A percentile compares a stretch with the other conserved stretches of the same genome.
Conservation (phyloP, 2,888 invertebrate species). For the Orthonevra nobilis region DNA sequence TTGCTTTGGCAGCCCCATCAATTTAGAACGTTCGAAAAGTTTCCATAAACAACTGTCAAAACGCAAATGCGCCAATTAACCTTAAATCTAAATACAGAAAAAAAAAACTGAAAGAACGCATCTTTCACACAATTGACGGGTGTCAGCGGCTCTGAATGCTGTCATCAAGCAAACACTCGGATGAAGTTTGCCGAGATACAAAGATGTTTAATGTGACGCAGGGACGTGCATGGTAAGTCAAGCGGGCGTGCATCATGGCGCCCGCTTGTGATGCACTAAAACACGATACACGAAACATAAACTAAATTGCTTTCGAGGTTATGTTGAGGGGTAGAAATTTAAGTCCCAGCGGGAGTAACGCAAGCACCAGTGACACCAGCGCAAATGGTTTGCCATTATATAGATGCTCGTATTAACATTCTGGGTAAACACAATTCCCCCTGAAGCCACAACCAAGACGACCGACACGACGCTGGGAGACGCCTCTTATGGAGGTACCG, state of each 20-base stretch:
- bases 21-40: conserved; percentile 15
- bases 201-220: neutral
- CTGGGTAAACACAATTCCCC: conserved; percentile 7
- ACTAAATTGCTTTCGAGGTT: conserved; percentile 26
- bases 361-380: conserved; percentile 1
- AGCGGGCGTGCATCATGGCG: conserved; percentile 6
- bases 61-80: conserved; percentile 5
- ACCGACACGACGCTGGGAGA: no score
- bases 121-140: neutral
- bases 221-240: neutral
- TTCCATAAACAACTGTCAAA: neutral
- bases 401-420: conserved; percentile 2
- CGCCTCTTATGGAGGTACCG: no score
- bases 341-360: conserved; percentile 22
- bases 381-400: neutral
- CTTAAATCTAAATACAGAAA: neutral
- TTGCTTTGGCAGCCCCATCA: conserved; percentile 1
- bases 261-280: conserved; percentile 11
- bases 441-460: neutral
- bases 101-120: neutral
- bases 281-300: neutral
- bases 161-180: neutral
- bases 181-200: neutral
- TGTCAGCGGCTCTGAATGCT: neutral
- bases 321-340: neutral